These are phyloP conservation scores for Parazoanthus darwini DNA, from an alignment of 92 coral and sea anemone species.

Conservation along the genomic window DNA sequence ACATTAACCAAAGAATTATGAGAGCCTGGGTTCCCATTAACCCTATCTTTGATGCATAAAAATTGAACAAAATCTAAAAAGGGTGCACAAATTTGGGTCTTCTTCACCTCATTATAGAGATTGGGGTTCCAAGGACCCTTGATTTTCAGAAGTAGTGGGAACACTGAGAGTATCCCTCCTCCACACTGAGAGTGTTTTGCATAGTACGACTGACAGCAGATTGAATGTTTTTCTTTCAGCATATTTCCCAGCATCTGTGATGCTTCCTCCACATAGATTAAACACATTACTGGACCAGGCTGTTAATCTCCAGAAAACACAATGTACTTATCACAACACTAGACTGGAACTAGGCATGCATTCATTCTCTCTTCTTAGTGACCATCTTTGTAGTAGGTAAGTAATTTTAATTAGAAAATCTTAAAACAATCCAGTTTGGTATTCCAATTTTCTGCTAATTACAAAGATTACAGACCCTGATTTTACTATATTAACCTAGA, in stretches of 20 bases:
- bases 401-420: neutral
- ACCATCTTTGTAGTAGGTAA: conserved; percentile 94
- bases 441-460: too few relatives aligned
- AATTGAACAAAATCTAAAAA: too few relatives aligned
- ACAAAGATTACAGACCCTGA: too few relatives aligned
- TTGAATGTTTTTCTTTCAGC: conserved; percentile 62
- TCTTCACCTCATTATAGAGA: too few relatives aligned
- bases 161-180: neutral
- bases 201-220: neutral
- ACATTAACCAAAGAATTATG: too few relatives aligned
- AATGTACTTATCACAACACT: conserved; percentile 94
- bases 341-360: conserved; percentile 81
- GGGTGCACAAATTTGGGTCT: too few relatives aligned
- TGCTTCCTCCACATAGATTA: conserved; percentile 99
- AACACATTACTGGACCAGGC: conserved; percentile 90
- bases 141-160: too few relatives aligned
- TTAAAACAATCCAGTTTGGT: too few relatives aligned
- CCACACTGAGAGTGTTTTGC: neutral
- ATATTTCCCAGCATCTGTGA: conserved; percentile 96
- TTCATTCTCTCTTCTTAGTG: conserved; percentile 88
- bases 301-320: conserved; percentile 90
- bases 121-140: too few relatives aligned
- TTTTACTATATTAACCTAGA: too few relatives aligned
- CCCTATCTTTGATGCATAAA: too few relatives aligned
- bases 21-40: too few relatives aligned